A percentile compares a stretch with the other conserved stretches of the same genome.
These are phyloP conservation scores for Rhinoderma darwinii DNA, from an alignment of 2,113 vertebrate genomes.

Conservation along the genomic window DNA sequence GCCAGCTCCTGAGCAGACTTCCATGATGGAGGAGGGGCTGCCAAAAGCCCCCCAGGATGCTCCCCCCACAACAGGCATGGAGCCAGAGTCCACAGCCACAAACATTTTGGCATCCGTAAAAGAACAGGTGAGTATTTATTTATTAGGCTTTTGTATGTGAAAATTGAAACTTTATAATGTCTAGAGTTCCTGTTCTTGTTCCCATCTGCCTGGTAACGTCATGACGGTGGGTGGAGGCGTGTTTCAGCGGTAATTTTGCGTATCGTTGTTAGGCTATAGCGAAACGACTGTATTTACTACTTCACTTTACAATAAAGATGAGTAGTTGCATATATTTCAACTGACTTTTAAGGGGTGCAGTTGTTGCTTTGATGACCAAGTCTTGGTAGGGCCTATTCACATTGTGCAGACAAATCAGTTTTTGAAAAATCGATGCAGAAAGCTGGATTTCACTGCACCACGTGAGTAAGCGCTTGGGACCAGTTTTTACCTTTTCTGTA, in stretches of 20 bases:
- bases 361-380: no score
- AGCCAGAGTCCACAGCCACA: conserved; percentile 89
- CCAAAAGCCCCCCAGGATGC: conserved; percentile 77
- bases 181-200: not conserved
- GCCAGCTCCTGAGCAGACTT: conserved; percentile 91
- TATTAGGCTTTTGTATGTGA: not conserved
- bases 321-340: not conserved
- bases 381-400: no score
- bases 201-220: not conserved
- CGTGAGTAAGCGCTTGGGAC: no score
- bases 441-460: no score
- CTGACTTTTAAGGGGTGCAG: not conserved
- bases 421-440: no score
- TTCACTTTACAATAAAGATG: not conserved
- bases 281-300: not conserved
- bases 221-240: not conserved
- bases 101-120: conserved; percentile 97
- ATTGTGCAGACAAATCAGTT: no score
- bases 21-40: conserved; percentile 88
- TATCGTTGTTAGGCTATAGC: not conserved
- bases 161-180: not conserved
- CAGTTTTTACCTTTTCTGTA: no score
- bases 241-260: not conserved
- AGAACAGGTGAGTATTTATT: conserved; percentile 88
- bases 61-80: conserved; percentile 79